Conservation (phyloP, 1,140 invertebrate species). For the Platyura marginata region DNA sequence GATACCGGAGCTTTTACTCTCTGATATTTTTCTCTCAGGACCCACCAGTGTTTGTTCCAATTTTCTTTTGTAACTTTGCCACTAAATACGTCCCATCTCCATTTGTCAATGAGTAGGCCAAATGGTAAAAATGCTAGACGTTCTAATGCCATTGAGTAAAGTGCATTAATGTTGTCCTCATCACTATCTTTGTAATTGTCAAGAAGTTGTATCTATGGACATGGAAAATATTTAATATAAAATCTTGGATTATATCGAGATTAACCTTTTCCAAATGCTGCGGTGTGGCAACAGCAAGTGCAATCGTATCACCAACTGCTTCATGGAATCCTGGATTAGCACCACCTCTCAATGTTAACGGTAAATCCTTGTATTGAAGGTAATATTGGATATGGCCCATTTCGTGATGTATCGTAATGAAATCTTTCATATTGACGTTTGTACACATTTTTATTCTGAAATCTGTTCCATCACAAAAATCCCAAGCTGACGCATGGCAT, state of each 20-base stretch:
- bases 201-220: too few relatives aligned
- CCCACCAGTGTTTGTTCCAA: slow-evolving; percentile 40
- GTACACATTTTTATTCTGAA: slow-evolving; percentile 66
- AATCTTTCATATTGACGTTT: slow-evolving; percentile 40
- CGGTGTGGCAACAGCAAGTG: slow-evolving; percentile 37
- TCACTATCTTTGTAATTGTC: slow-evolving; percentile 4
- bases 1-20: slow-evolving; percentile 33
- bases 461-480: slow-evolving; percentile 42
- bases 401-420: slow-evolving; percentile 15
- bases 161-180: slow-evolving; percentile 1
- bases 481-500: slow-evolving; percentile 66
- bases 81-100: slow-evolving; percentile 35
- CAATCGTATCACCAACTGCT: slow-evolving; percentile 50
- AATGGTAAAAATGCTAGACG: slow-evolving; percentile 41
- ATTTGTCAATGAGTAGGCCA: slow-evolving; percentile 31
- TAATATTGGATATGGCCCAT: slow-evolving; percentile 51
- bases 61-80: slow-evolving; percentile 25
- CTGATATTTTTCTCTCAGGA: slow-evolving; percentile 31
- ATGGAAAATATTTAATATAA: too few relatives aligned
- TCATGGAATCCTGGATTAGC: slow-evolving; percentile 66
- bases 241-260: too few relatives aligned
- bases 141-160: slow-evolving; percentile 27
- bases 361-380: slow-evolving; percentile 48
- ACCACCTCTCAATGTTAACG: slow-evolving; percentile 39
- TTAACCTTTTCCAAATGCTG: slow-evolving; percentile 35